Evolutionary conservation across 2,888 invertebrate genomes (phyloP), one percentile per base, ranked within the genome.

Genomic region (Teinopalpus imperialis): DNA sequence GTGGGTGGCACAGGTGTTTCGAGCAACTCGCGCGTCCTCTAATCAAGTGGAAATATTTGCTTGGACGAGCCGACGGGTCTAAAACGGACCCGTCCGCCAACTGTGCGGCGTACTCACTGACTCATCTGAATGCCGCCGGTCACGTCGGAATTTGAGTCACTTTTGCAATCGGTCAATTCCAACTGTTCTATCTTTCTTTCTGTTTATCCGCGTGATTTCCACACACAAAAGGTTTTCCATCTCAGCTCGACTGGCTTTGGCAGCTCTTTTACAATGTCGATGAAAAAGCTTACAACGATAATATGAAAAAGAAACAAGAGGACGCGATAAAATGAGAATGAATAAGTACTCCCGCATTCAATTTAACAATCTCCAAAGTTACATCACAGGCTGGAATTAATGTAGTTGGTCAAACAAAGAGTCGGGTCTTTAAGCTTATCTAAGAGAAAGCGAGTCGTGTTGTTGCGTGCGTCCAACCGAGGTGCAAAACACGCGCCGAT

Each of bases 31-130:
- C 71, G 66, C 71, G 71, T 66, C 63, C 74, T 81, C 80, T 85
- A 86, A 86, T 87, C 87, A 85, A 81, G 79, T 77, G 82, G 81
- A 86, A 86, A 82, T 77, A 66, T 81, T 80, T 76, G 76, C 79
- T 81, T 66, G 69, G 69, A 65, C 73, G 74, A 61, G 62, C 71
- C 70, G 63, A 51, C 53, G 53, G 49, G 53, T 63, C 60, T 61
- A 54, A 57, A 63, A 63, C 64, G 66, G 63, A 61, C 50, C 67
- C 56, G 59, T 61, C 66, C 65, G 64, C 56, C 50, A 64, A 61
- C 58, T 59, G 60, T 51, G 48, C 51, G 47, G 47, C 51, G 36
- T 30, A 49, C 45, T 34, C 48, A 46, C 48, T 49, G 46, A 49
- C 54, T 52, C 57, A 57, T 46, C 52, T 52, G 51, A 56, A 55